Evolutionary conservation across 2,888 invertebrate genomes (phyloP).

Genomic region (Eupithecia insigniata): DNA sequence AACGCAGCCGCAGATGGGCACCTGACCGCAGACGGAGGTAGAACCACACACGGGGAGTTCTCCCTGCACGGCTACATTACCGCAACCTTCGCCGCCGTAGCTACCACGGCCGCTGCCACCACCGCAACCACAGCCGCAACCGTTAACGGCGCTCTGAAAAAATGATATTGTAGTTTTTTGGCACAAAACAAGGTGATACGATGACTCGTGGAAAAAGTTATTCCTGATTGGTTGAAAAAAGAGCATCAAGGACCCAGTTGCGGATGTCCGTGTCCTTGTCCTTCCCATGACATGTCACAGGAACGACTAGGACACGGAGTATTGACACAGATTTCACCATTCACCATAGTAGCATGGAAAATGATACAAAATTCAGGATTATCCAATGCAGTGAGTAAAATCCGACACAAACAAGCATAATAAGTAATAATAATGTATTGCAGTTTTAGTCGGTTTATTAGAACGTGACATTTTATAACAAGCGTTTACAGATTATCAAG

Average conservation of each 20-base stretch:
- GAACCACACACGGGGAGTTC: constrained; percentile 56
- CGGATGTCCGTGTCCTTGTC: no score
- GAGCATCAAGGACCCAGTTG: background rate
- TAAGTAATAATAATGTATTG: background rate
- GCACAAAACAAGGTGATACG: background rate
- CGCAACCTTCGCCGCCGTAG: constrained; percentile 49
- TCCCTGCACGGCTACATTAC: constrained; percentile 54
- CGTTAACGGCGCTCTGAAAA: constrained; percentile 6
- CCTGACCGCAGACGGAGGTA: constrained; percentile 54
- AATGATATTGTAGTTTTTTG: background rate
- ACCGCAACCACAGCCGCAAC: constrained; percentile 26
- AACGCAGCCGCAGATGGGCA: constrained; percentile 60
- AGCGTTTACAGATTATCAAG: background rate
- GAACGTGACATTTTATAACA: background rate
- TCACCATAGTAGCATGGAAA: no score
- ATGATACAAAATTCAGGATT: background rate
- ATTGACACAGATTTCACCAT: no score
- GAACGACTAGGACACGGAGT: no score
- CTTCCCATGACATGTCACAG: no score
- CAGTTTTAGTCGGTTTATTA: background rate
- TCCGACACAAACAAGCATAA: background rate
- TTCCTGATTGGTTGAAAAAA: background rate
- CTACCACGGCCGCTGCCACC: constrained; percentile 16
- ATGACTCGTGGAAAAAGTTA: background rate
- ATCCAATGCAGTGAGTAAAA: background rate